Percentiles rank a stretch among this genome's conserved stretches.
Evolutionary conservation across 2,888 invertebrate species (phyloP).

Genomic region (Trichogramma evanescens): DNA sequence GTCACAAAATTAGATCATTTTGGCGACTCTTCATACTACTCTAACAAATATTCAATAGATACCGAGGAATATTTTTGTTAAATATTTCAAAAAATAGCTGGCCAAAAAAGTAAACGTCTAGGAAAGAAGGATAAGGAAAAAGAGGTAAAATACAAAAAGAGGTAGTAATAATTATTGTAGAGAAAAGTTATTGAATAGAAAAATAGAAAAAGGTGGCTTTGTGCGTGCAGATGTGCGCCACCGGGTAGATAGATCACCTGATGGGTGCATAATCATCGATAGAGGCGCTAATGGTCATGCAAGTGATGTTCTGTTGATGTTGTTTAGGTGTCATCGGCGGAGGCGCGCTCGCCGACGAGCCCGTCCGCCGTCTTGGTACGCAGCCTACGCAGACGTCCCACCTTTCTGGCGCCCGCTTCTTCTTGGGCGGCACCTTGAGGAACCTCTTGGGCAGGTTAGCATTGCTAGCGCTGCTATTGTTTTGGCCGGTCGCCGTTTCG

Average conservation of each 20-base stretch:
- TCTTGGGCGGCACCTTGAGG: conserved; percentile 46
- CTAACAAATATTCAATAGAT: no score
- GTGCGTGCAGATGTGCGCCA: background rate
- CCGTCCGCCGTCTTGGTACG: conserved; percentile 40
- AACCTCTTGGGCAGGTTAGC: conserved; percentile 46
- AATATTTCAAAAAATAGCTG: no score
- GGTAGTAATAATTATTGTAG: background rate
- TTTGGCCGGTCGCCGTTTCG: conserved; percentile 22
- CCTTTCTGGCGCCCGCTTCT: conserved; percentile 39
- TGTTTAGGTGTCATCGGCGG: background rate
- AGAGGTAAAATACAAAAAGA: conserved; percentile 2
- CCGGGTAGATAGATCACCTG: conserved; percentile 28
- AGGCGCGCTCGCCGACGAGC: conserved; percentile 7
- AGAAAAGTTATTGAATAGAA: background rate
- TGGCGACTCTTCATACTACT: no score
- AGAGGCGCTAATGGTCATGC: conserved; percentile 42
- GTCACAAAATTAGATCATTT: no score
- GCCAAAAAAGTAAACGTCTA: no score
- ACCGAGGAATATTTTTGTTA: no score
- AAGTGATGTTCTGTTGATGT: conserved; percentile 23
- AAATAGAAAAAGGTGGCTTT: background rate
- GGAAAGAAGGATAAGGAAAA: background rate
- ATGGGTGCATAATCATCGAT: conserved; percentile 34
- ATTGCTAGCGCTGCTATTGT: conserved; percentile 33
- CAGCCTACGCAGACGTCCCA: conserved; percentile 48